phyloP scores from a whole-genome alignment of 2,113 vertebrate species.

The Chamaetylas fuelleborni region DNA sequence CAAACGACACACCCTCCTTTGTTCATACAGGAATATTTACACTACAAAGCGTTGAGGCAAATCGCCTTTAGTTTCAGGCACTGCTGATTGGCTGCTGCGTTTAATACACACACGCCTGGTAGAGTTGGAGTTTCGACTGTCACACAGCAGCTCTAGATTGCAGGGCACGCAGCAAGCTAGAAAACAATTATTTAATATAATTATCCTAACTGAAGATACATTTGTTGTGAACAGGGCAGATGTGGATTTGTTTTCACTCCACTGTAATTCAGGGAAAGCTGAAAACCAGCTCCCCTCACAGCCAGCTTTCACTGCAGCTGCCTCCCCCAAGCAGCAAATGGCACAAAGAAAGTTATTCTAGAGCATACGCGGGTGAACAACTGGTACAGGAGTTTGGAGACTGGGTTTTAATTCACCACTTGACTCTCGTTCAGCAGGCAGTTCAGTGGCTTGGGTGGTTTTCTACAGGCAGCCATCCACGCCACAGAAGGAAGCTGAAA shows the following conservation, averaged over 20 bases:
- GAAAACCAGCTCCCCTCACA: background rate
- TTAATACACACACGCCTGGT: background rate
- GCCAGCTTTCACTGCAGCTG: background rate
- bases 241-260: background rate
- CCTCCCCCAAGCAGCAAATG: background rate
- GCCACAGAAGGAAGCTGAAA: background rate
- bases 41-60: conserved; percentile 30
- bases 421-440: background rate
- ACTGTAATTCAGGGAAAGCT: background rate
- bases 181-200: background rate
- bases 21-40: conserved; percentile 61
- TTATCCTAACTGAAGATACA: background rate
- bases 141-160: background rate
- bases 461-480: background rate
- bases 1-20: conserved; percentile 51
- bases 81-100: background rate
- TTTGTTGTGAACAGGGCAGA: background rate
- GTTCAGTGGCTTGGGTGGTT: background rate
- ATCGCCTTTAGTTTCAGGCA: conserved; percentile 37
- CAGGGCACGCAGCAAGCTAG: background rate
- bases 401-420: background rate
- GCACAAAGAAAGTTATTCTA: conserved; percentile 27
- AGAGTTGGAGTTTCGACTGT: conserved; percentile 23
- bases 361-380: background rate
- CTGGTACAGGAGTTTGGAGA: background rate